Evolutionary conservation across 1,140 invertebrate species (phyloP), one percentile per base, ranked within the genome.

Genomic region (Zaprionus kolodkinae): DNA sequence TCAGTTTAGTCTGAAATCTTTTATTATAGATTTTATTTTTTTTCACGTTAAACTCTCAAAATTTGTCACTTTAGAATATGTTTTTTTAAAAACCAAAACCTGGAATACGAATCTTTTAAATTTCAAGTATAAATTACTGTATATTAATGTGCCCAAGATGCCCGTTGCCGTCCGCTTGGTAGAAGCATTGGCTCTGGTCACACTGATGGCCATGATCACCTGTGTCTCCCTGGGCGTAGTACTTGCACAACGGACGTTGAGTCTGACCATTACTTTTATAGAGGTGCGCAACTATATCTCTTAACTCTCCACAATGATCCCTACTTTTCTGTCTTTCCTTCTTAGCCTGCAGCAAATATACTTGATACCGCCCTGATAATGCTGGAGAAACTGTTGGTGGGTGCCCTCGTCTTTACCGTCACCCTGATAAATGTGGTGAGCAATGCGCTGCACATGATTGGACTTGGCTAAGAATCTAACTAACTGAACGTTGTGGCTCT

Each of bases 281-380:
- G 52, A 80, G 84, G 83, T 88, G 33, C 17, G 1, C 10, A 21
- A 50, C 10, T 11, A 21, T n/a, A 30, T 30, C 27, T 5, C n/a
- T 3, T n/a, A 1, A 48, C 45, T 21, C 6, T 10, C 7, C 9
- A 3, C 11, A 2, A n/a, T 54, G 0, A 61, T 30, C 9, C 43
- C 4, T 35, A 10, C 7, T 9, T 6, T 12, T n/a, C n/a, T n/a
- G n/a, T n/a, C n/a, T n/a, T 21, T 40, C 6, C 7, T 45, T 6
- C 15, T 54, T 67, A 88, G 83, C 83, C 83, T 17, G 83, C 83
- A 36, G 84, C 84, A 0, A 78, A 79, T 11, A 88, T 87, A 12
- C 59, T 71, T 3, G 52, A 77, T 57, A 9, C 71, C 12, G 35
- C 56, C 0, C 54, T 87, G 6, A 17, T 75, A 0, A 17, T 79